Conservation (phyloP, 2,888 invertebrate species). For the Lumbricus terrestris region DNA sequence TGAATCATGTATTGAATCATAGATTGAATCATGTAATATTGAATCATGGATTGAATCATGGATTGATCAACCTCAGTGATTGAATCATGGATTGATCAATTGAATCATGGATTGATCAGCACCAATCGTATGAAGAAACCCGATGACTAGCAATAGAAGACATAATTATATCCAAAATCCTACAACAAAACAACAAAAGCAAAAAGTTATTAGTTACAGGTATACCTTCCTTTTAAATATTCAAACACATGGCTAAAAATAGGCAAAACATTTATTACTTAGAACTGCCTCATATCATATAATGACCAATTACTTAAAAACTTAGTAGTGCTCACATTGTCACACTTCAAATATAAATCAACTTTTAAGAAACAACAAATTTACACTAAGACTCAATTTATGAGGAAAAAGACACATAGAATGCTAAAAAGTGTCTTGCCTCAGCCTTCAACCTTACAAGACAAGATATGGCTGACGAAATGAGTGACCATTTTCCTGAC, state of each 20-base stretch:
- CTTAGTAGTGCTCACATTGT: background rate
- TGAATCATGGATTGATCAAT: background rate
- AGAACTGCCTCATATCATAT: no score
- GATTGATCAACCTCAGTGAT: background rate
- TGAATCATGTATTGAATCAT: background rate
- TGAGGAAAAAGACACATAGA: background rate
- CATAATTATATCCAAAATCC: background rate
- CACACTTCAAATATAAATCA: background rate
- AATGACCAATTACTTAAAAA: background rate
- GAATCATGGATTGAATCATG: background rate
- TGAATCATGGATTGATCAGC: background rate
- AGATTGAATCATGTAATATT: no score
- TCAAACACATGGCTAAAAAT: background rate
- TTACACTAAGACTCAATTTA: background rate
- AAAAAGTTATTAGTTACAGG: background rate
- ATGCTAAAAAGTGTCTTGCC: no score
- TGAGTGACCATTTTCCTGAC: background rate
- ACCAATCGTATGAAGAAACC: background rate
- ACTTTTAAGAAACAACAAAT: background rate
- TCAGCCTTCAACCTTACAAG: no score
- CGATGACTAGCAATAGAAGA: background rate
- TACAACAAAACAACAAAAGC: background rate
- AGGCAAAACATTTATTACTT: no score
- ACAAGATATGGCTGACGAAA: background rate
- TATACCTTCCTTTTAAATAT: background rate